These are phyloP conservation scores for Platorchestia sp. DNA, from an alignment of 1,140 invertebrate species.

Conservation along the genomic window DNA sequence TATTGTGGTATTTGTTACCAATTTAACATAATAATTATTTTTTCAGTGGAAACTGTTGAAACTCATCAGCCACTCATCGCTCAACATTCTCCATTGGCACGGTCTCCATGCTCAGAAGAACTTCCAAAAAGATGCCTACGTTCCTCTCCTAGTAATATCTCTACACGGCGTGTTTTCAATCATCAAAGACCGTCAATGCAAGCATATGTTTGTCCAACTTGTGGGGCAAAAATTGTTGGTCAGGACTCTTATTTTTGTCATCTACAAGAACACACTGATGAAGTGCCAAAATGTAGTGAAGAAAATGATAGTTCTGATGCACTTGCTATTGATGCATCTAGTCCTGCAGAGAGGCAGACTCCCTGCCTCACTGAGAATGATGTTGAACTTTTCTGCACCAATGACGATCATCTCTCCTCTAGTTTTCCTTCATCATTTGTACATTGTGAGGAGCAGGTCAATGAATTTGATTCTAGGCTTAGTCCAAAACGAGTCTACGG, in stretches of 20 bases:
- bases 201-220: slow-evolving; percentile 7
- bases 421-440: not conserved
- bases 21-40: not conserved
- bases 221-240: slow-evolving; percentile 1
- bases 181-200: not conserved
- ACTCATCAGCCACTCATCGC: not conserved
- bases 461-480: not conserved
- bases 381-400: not conserved
- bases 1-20: not conserved
- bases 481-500: not conserved
- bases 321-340: not conserved
- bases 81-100: not conserved
- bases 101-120: not conserved
- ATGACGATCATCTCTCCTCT: not conserved
- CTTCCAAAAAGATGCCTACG: not conserved
- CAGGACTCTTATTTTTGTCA: slow-evolving; percentile 3
- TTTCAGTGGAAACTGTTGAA: not conserved
- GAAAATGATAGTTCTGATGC: not conserved
- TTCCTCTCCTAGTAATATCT: not conserved
- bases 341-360: not conserved
- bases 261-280: slow-evolving; percentile 23
- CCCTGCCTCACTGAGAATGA: not conserved
- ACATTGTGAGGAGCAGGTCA: not conserved
- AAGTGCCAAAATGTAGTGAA: not conserved
- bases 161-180: not conserved